Conservation (phyloP, 1,140 invertebrate genomes). For the Mylabris phalerata region DNA sequence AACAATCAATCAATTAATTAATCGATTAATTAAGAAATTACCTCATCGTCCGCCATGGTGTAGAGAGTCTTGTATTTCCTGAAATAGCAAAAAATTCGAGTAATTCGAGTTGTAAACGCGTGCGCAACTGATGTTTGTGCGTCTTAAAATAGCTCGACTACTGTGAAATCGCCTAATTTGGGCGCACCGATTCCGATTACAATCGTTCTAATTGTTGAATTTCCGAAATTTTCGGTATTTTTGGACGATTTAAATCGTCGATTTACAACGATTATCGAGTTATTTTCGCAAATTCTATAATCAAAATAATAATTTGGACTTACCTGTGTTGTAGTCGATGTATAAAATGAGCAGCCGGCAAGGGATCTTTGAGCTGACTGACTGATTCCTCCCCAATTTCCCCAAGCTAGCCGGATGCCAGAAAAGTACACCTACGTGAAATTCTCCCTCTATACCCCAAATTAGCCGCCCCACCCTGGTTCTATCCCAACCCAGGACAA, state of each 20-base stretch:
- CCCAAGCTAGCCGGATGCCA: neutral
- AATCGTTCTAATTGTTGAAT: neutral
- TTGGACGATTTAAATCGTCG: neutral
- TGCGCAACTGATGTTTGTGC: neutral
- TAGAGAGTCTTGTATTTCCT: conserved; percentile 40
- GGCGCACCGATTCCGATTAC: too few species aligned
- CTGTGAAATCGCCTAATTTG: neutral
- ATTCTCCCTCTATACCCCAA: too few species aligned
- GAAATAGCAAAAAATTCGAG: conserved; percentile 6
- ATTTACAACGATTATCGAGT: too few species aligned
- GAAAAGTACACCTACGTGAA: too few species aligned
- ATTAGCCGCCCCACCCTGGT: too few species aligned
- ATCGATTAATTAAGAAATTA: conserved; percentile 34
- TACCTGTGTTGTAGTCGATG: conserved; percentile 33
- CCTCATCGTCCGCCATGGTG: conserved; percentile 84
- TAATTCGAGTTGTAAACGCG: neutral
- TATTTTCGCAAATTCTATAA: neutral
- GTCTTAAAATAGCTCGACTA: neutral
- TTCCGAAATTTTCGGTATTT: neutral
- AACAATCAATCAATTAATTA: neutral
- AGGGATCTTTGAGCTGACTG: conserved; percentile 50
- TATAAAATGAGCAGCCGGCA: conserved; percentile 48
- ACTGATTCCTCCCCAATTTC: neutral
- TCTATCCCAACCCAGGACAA: too few species aligned
- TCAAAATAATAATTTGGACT: conserved; percentile 4